Base-by-base conservation (phyloP, 1,140 invertebrate species). In the Popillia japonica region DNA sequence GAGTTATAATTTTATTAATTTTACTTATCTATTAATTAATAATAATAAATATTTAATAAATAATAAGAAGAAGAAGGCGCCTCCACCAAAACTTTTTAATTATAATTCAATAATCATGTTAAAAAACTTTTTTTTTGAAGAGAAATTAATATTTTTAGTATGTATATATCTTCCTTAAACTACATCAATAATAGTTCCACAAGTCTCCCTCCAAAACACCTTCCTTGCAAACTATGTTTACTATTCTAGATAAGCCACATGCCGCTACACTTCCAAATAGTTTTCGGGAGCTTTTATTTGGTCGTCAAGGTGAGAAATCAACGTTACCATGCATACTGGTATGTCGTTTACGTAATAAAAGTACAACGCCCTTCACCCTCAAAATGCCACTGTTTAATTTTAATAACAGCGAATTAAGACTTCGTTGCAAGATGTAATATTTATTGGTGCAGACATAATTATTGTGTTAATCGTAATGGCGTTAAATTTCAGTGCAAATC, bases 401-500 rank as follows among this genome's bases (percentile, higher is more conserved):
- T 74, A n/a, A n/a, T 42, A 74, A 41, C 20, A 11, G 14, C 6
- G 6, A 34, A 41, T 41, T 68, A 41, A 20, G 34, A 41, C 17
- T 11, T 14, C 27, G n/a, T 41, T 40, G 2, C 17, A 74, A 68
- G 22, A 68, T 68, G 61, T 23, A 68, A 68, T 14, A 68, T 27
- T 14, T 68, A 68, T 68, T 9, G 0, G 22, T 74, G 4, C 0
- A 74, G 40, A 17, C 22, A 1, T 68, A 27, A 68, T 22, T 68
- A 17, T 68, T 34, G 61, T 68, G 61, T 27, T 34, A 68, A 23
- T 17, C 9, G 11, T 10, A 8, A 81, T 81, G 80, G 75, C 80
- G 59, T 76, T 40, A 40, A 78, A 81, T 78, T 81, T 77, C 59
- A 77, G 79, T 76, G 80, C 74, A 40, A 81, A 81, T 81, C 80